Percentiles rank a stretch among this genome's conserved stretches.
phyloP scores from a whole-genome alignment of 2,113 vertebrate species.

The Crotalus horridus region DNA sequence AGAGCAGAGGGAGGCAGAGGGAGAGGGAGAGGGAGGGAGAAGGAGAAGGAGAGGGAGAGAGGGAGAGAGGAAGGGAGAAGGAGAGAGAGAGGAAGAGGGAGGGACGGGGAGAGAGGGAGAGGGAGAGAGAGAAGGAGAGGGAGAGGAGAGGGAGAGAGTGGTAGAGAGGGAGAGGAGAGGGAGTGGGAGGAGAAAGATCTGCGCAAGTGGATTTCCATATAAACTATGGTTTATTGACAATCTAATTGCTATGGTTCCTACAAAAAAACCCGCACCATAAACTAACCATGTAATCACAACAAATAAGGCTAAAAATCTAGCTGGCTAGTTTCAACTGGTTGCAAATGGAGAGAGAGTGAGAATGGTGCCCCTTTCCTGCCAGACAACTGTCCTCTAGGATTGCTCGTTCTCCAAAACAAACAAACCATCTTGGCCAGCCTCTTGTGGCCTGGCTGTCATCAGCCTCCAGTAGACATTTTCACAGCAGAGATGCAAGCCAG shows the following conservation, averaged over 20 bases:
- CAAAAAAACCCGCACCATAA: background rate
- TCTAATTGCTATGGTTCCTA: background rate
- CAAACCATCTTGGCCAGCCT: too few relatives aligned
- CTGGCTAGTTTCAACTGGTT: background rate
- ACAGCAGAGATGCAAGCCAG: background rate
- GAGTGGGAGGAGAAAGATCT: too few relatives aligned
- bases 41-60: too few relatives aligned
- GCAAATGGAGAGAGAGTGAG: background rate
- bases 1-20: too few relatives aligned
- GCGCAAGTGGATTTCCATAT: background rate
- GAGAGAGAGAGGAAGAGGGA: too few relatives aligned
- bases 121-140: background rate
- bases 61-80: too few relatives aligned
- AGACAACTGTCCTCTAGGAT: too few relatives aligned
- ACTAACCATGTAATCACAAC: background rate
- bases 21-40: too few relatives aligned
- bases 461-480: background rate
- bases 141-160: too few relatives aligned
- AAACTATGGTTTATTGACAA: background rate
- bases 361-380: too few relatives aligned
- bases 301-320: background rate
- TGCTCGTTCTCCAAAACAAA: background rate
- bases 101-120: too few relatives aligned
- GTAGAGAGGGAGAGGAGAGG: fast-evolving
- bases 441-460: background rate